Evolutionary conservation across 2,113 vertebrate genomes (phyloP), one percentile per base, ranked within the genome.

Genomic region (Pterophyllum scalare): DNA sequence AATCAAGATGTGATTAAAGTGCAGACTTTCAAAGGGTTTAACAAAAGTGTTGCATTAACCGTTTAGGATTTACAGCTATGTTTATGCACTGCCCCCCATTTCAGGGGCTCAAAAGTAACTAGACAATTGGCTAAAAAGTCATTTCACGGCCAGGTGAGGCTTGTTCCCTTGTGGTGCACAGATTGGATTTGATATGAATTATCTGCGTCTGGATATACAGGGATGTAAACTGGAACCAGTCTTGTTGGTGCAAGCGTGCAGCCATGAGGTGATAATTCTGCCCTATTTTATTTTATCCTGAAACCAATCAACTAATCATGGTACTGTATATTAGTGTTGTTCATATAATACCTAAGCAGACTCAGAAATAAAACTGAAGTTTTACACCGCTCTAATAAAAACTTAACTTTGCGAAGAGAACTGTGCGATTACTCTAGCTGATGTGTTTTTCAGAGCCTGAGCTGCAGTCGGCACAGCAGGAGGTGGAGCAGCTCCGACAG

Each of bases 381-480:
- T 60, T 28, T 14, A 14, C 6, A 59, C 4, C 12, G 2, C 15
- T 72, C 8, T 13, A 9, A 33, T 59, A 10, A 72, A 26, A 59
- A 56, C 67, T 14, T 59, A 20, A 26, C 64, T 60, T 28, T 49
- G 11, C 6, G 22, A 58, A 43, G 46, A 54, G 14, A 22, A 20
- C 24, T 26, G 22, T 58, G 24, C 38, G n/a, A 9, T 83, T 24
- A 58, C 65, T 78, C 19, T n/a, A 15, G 12, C 2, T 0, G 79
- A 9, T 81, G 20, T 86, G 24, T 75, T 19, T 88, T 90, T 65
- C 79, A 97, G 96, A 95, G 64, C 89, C 90, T 31, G 90, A 93
- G 78, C 86, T 95, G 20, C 87, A 94, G 31, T 92, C 93, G 22
- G 92, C 93, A 46, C 93, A 94, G 65, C 85, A 92, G 82, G 94